Evolutionary conservation across 1,140 invertebrate genomes (phyloP).

Genomic region (Stenopsyche tienmushanensis): DNA sequence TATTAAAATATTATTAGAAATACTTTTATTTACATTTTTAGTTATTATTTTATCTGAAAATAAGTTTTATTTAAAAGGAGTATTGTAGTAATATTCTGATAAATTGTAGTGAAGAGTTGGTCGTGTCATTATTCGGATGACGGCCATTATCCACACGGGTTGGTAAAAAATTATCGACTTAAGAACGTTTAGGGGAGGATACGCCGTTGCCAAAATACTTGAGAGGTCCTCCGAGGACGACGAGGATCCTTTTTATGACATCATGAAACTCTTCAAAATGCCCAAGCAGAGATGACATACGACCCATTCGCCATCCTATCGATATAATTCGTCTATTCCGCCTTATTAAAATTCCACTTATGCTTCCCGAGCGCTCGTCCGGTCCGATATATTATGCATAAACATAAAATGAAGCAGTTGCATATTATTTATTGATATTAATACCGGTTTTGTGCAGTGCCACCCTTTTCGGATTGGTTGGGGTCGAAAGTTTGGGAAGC

Average conservation of each 20-base stretch:
- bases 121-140: background rate
- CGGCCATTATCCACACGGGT: background rate
- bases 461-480: background rate
- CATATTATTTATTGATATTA: constrained; percentile 25
- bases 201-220: constrained; percentile 40
- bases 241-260: constrained; percentile 43
- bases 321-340: no score
- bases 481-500: constrained; percentile 34
- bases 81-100: no score
- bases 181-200: background rate
- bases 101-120: no score
- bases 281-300: background rate
- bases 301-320: no score
- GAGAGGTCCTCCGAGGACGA: constrained; percentile 17
- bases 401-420: constrained; percentile 43
- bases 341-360: no score
- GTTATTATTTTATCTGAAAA: no score
- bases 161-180: background rate
- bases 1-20: no score
- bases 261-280: constrained; percentile 10
- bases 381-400: background rate
- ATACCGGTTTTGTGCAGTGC: background rate
- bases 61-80: no score
- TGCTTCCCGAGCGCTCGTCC: background rate
- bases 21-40: no score